Conservation (phyloP, 1,140 invertebrate genomes). For the Atta colombica region DNA sequence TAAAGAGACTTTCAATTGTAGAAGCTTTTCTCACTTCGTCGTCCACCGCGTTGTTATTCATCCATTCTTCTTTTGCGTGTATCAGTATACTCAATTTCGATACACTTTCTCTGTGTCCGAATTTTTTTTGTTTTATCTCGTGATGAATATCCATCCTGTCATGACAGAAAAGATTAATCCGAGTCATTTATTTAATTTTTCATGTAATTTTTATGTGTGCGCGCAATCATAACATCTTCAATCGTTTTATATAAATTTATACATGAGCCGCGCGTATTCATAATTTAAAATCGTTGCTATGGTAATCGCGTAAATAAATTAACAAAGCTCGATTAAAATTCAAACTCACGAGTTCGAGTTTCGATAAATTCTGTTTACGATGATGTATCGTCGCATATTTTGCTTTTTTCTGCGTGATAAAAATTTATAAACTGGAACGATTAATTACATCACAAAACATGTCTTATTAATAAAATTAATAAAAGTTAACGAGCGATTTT, state of each 20-base stretch:
- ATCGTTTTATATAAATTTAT: constrained; percentile 21
- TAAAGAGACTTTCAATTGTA: constrained; percentile 49
- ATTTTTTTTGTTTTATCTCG: not conserved
- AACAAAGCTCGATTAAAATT: constrained; percentile 50
- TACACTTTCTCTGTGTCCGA: not conserved
- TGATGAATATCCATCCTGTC: constrained; percentile 10
- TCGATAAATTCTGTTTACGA: constrained; percentile 9
- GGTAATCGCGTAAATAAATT: constrained; percentile 57
- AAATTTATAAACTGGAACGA: constrained; percentile 51
- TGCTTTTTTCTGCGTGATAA: constrained; percentile 39
- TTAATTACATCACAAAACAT: not conserved
- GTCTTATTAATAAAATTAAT: constrained; percentile 13
- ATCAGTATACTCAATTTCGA: not conserved
- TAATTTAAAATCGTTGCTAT: constrained; percentile 48
- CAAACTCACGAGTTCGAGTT: constrained; percentile 23
- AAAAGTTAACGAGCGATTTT: constrained; percentile 27
- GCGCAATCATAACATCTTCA: not conserved
- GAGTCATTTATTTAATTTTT: constrained; percentile 4
- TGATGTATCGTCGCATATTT: not conserved
- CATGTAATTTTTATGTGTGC: constrained; percentile 15
- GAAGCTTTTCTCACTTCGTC: constrained; percentile 46
- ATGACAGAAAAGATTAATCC: not conserved
- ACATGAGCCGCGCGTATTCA: constrained; percentile 7
- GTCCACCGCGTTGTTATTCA: not conserved
- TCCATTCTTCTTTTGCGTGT: not conserved